These are phyloP conservation scores for Artibeus lituratus DNA, from an alignment of 2,797 vertebrate genomes.

Conservation along the genomic window DNA sequence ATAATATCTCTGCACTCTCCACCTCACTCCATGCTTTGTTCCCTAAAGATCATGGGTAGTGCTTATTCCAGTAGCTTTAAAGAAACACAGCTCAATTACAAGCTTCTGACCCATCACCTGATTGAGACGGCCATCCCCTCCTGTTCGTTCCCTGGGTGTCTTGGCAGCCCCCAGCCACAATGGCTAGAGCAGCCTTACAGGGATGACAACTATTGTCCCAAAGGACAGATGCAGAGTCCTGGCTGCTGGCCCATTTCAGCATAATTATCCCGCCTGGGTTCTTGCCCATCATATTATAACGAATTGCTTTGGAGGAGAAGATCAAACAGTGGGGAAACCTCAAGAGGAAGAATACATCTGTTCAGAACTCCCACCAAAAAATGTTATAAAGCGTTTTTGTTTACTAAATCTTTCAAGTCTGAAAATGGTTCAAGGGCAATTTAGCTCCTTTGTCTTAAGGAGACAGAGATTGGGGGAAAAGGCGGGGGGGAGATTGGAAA, in stretches of 20 bases:
- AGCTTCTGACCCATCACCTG: background rate
- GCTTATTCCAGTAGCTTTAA: background rate
- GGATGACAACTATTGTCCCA: background rate
- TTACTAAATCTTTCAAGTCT: constrained; percentile 76
- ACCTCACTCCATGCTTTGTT: background rate
- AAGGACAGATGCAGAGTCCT: background rate
- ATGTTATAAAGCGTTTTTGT: constrained; percentile 66
- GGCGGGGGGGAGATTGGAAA: background rate
- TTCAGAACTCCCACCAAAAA: constrained; percentile 74
- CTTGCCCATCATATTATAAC: constrained; percentile 60
- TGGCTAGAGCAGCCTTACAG: background rate
- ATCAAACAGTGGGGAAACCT: constrained; percentile 66
- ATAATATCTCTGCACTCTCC: background rate
- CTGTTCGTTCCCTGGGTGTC: background rate
- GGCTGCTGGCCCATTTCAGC: background rate
- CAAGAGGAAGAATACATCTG: constrained; percentile 71
- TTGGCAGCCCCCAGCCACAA: background rate
- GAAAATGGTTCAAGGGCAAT: constrained; percentile 68
- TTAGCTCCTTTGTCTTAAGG: constrained; percentile 48
- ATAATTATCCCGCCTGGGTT: constrained; percentile 49
- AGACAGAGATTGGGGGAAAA: background rate
- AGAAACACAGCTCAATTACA: background rate
- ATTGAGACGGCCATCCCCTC: background rate
- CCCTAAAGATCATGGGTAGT: background rate
- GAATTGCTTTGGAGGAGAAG: constrained; percentile 64